phyloP scores from a whole-genome alignment of 1,140 invertebrate species.

The Papilio machaon region DNA sequence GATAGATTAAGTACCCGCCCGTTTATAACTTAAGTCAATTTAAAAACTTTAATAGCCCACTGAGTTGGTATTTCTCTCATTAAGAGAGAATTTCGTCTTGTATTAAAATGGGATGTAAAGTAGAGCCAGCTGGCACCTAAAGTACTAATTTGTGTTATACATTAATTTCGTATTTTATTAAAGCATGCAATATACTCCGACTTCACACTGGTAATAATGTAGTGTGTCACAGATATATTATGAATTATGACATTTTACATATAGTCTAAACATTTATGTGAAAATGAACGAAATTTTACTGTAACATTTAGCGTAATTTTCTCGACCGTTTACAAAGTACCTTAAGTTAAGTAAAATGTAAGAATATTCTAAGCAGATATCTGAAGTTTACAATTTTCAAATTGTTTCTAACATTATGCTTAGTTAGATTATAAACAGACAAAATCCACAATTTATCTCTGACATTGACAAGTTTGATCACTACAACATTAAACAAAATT shows the following conservation, averaged over 20 bases:
- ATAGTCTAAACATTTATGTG: not conserved
- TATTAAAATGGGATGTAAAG: not conserved
- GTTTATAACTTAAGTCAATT: constrained; percentile 15
- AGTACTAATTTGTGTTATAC: not conserved
- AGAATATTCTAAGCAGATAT: too few species aligned
- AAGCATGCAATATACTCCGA: not conserved
- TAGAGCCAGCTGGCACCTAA: constrained; percentile 2
- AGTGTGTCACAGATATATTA: not conserved
- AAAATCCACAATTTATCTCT: too few species aligned
- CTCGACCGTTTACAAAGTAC: too few species aligned
- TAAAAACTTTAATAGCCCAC: constrained; percentile 4
- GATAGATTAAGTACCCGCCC: not conserved
- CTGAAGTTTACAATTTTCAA: too few species aligned
- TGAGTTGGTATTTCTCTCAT: constrained; percentile 2
- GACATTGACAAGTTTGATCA: too few species aligned
- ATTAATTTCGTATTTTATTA: not conserved
- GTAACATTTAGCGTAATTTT: too few species aligned
- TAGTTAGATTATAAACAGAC: too few species aligned
- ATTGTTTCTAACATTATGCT: too few species aligned
- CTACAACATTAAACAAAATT: not conserved
- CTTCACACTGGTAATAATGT: not conserved
- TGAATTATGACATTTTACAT: not conserved
- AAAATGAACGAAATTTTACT: too few species aligned
- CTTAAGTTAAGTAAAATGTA: too few species aligned
- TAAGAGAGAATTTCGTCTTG: constrained; percentile 8